phyloP scores from a whole-genome alignment of 35 echinoderm and acorn worm species.

The Anneissia japonica region DNA sequence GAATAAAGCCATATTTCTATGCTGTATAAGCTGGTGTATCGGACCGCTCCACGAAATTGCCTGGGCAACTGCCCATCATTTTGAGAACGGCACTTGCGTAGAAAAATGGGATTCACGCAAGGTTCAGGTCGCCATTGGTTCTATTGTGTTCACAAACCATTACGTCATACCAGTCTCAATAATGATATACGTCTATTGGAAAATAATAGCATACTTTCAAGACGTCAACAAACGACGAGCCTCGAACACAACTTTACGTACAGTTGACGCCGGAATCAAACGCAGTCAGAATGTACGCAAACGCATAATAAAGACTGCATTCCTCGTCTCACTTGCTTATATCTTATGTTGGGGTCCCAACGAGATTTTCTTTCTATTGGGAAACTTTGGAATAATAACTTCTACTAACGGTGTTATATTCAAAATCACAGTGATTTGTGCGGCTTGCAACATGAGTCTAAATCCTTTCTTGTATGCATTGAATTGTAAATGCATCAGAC shows the following conservation, averaged over 20 bases:
- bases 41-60: neutral
- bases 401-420: neutral
- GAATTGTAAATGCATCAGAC: neutral
- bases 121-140: neutral
- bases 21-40: neutral
- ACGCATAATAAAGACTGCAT: neutral
- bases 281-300: neutral
- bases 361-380: neutral
- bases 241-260: neutral
- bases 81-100: neutral
- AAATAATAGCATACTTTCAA: neutral
- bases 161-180: neutral
- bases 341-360: neutral
- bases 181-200: neutral
- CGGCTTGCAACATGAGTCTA: neutral
- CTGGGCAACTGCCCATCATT: neutral
- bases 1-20: neutral
- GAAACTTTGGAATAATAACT: neutral
- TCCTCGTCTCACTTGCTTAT: neutral
- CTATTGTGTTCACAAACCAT: neutral
- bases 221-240: neutral
- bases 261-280: neutral
- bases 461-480: neutral
- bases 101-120: neutral
- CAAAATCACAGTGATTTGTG: neutral